Conservation (phyloP, 2,888 invertebrate genomes). For the Sesia bembeciformis region DNA sequence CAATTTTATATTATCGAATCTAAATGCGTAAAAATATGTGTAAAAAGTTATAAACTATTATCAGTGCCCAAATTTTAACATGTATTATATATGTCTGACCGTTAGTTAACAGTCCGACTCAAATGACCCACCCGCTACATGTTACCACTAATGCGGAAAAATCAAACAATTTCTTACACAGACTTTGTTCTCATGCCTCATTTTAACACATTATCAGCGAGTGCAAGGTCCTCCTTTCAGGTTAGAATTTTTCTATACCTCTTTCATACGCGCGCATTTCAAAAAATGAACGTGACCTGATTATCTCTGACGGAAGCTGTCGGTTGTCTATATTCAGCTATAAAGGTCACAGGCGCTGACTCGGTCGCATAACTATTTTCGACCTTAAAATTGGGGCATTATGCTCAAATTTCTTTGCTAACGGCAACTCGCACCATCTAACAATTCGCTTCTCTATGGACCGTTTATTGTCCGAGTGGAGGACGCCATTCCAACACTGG, state of each 20-base stretch:
- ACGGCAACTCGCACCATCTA: slow-evolving; percentile 10
- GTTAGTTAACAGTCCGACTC: too few relatives aligned
- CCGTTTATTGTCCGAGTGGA: slow-evolving; percentile 46
- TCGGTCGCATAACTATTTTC: slow-evolving; percentile 10
- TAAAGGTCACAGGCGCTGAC: slow-evolving; percentile 43
- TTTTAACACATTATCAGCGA: not conserved
- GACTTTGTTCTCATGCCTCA: too few relatives aligned
- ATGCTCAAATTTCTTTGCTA: slow-evolving; percentile 22
- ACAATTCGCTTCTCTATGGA: slow-evolving; percentile 32
- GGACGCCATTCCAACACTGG: slow-evolving; percentile 39
- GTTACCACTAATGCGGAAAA: too few relatives aligned
- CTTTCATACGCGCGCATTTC: slow-evolving; percentile 45
- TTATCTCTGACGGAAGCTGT: slow-evolving; percentile 64
- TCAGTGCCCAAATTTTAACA: too few relatives aligned
- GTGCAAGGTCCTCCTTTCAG: slow-evolving; percentile 13
- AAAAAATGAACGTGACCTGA: slow-evolving; percentile 71
- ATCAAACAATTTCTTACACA: too few relatives aligned
- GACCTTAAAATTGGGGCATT: slow-evolving; percentile 9
- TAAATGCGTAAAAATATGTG: too few relatives aligned
- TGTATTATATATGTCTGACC: too few relatives aligned
- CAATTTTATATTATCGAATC: too few relatives aligned
- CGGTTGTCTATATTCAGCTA: slow-evolving; percentile 36
- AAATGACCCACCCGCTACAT: too few relatives aligned
- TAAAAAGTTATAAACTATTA: too few relatives aligned
- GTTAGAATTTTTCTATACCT: slow-evolving; percentile 12